phyloP scores from a whole-genome alignment of 2,888 invertebrate species.

The Ophraella communa region DNA sequence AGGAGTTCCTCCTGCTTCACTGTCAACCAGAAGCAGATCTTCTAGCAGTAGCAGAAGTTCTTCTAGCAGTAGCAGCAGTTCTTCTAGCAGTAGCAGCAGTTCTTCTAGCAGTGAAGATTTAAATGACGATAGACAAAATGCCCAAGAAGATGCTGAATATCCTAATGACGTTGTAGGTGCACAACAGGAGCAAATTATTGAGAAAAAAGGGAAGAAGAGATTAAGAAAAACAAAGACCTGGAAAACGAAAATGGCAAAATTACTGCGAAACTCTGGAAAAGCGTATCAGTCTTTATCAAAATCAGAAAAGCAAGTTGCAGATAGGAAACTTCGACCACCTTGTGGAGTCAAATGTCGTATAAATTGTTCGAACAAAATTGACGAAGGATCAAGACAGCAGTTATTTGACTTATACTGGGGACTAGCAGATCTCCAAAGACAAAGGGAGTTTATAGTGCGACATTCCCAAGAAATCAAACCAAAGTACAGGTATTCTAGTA shows the following conservation, averaged over 20 bases:
- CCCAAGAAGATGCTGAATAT: no score
- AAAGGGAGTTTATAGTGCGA: conserved; percentile 13
- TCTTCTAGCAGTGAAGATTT: background rate
- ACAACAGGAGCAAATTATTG: background rate
- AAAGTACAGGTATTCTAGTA: no score
- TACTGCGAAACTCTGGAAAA: background rate
- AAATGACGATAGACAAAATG: background rate
- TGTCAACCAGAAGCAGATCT: no score
- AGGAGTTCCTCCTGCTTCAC: no score
- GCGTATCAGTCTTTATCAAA: background rate
- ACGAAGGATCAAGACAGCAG: background rate
- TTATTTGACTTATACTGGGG: background rate
- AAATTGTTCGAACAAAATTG: conserved; percentile 14
- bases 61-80: background rate
- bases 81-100: no score
- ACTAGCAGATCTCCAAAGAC: conserved; percentile 10
- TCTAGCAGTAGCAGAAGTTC: no score
- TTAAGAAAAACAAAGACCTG: background rate
- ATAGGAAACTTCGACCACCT: conserved; percentile 12
- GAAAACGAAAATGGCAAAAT: background rate
- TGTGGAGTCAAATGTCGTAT: conserved; percentile 21
- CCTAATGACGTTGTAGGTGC: background rate
- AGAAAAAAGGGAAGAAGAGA: background rate
- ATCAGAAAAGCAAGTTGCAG: conserved; percentile 13
- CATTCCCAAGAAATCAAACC: background rate